Evolutionary conservation across 1,140 invertebrate species (phyloP).

Genomic region (Goniozus legneri): DNA sequence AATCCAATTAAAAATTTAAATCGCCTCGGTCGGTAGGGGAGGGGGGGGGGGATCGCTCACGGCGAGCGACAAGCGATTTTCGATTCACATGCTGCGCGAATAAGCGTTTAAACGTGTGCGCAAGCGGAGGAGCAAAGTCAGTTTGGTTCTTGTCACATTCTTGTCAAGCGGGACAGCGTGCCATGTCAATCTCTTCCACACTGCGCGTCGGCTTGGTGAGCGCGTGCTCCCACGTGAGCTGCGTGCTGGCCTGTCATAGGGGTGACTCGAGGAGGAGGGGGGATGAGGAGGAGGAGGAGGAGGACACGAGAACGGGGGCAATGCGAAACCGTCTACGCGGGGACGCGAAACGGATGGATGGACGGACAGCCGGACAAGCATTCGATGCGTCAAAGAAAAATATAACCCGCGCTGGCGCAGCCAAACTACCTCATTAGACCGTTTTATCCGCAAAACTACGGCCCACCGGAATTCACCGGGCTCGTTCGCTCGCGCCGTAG

Average conservation of each 20-base stretch:
- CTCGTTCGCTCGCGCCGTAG: neutral
- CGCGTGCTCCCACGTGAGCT: too few species aligned
- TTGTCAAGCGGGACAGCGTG: constrained; percentile 52
- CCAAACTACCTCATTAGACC: constrained; percentile 52
- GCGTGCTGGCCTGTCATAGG: neutral
- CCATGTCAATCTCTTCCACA: constrained; percentile 51
- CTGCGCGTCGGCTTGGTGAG: constrained; percentile 32
- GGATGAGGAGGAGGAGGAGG: too few species aligned
- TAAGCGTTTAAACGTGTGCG: neutral
- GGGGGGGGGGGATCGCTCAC: too few species aligned
- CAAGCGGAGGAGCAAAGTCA: constrained; percentile 43
- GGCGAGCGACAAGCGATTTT: too few species aligned
- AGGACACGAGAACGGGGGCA: too few species aligned
- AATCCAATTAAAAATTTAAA: too few species aligned
- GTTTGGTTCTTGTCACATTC: constrained; percentile 54
- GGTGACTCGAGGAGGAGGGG: constrained; percentile 17
- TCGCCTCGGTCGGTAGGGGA: too few species aligned
- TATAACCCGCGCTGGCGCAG: constrained; percentile 49
- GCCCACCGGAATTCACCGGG: constrained; percentile 12
- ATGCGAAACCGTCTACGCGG: constrained; percentile 6
- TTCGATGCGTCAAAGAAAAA: constrained; percentile 55
- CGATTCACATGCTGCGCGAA: too few species aligned
- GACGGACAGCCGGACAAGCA: constrained; percentile 46
- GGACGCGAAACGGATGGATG: constrained; percentile 39
- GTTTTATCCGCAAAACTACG: constrained; percentile 41